Conservation (phyloP, 2,113 vertebrate species). For the Charadrius vociferus region DNA sequence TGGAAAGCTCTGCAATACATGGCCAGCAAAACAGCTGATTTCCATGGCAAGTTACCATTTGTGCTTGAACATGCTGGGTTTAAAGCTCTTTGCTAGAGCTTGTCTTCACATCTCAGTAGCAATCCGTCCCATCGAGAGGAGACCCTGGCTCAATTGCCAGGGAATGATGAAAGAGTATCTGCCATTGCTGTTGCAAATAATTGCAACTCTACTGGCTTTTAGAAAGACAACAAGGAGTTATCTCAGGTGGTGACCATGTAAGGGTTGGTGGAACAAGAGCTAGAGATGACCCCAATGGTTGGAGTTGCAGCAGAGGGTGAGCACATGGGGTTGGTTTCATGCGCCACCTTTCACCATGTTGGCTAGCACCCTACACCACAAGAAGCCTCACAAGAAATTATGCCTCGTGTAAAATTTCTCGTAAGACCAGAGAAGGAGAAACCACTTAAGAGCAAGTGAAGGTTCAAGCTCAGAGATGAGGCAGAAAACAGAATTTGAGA, state of each 20-base stretch:
- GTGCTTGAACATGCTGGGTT: neutral
- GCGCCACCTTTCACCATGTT: rapidly evolving
- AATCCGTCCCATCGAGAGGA: neutral
- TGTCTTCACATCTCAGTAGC: neutral
- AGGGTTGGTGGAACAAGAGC: rapidly evolving
- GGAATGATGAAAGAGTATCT: neutral
- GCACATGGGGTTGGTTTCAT: neutral
- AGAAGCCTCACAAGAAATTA: neutral
- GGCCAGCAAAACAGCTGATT: neutral
- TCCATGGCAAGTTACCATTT: neutral
- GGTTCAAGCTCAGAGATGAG: neutral
- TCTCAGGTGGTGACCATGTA: rapidly evolving
- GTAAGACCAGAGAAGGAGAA: neutral
- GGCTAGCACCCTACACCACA: neutral
- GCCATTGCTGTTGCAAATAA: neutral
- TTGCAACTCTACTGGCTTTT: rapidly evolving
- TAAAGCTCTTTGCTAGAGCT: neutral
- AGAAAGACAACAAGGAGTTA: neutral
- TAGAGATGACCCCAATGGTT: rapidly evolving
- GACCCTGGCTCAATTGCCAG: neutral
- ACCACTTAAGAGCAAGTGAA: rapidly evolving
- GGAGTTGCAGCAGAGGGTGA: neutral
- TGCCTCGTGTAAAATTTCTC: rapidly evolving
- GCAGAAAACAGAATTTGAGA: rapidly evolving
- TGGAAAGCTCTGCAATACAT: neutral